phyloP scores from a whole-genome alignment of 1,140 invertebrate genomes.

The Apis florea region DNA sequence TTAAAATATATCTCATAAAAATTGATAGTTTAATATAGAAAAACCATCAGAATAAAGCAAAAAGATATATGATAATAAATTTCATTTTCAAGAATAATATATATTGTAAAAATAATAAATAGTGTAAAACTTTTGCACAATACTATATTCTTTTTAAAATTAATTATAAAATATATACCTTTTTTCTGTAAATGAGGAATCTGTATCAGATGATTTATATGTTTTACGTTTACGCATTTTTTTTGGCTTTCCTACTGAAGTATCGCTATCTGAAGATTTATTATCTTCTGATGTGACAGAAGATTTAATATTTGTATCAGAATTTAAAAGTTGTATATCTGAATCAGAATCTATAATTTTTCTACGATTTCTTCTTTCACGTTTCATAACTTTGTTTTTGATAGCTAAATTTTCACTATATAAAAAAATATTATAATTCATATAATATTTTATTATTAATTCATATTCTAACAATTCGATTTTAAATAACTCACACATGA shows the following conservation, averaged over 20 bases:
- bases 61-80: not conserved
- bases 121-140: not conserved
- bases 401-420: not conserved
- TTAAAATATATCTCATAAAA: not conserved
- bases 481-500: slow-evolving; percentile 60
- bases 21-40: not conserved
- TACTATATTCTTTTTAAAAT: not conserved
- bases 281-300: slow-evolving; percentile 6
- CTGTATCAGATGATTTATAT: slow-evolving; percentile 68
- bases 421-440: not conserved
- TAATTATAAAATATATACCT: slow-evolving; percentile 54
- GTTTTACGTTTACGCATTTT: slow-evolving; percentile 50
- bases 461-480: not conserved
- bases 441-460: not conserved
- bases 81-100: no score
- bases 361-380: slow-evolving; percentile 56
- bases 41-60: not conserved
- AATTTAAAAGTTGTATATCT: slow-evolving; percentile 61
- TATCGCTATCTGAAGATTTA: slow-evolving; percentile 28
- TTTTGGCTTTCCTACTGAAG: slow-evolving; percentile 53
- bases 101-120: not conserved
- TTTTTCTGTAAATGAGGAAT: slow-evolving; percentile 59
- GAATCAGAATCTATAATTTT: slow-evolving; percentile 74
- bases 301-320: slow-evolving; percentile 44
- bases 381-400: slow-evolving; percentile 41